These are phyloP conservation scores for Drosophila nigricruria DNA, from an alignment of 2,888 invertebrate genomes.

Conservation along the genomic window DNA sequence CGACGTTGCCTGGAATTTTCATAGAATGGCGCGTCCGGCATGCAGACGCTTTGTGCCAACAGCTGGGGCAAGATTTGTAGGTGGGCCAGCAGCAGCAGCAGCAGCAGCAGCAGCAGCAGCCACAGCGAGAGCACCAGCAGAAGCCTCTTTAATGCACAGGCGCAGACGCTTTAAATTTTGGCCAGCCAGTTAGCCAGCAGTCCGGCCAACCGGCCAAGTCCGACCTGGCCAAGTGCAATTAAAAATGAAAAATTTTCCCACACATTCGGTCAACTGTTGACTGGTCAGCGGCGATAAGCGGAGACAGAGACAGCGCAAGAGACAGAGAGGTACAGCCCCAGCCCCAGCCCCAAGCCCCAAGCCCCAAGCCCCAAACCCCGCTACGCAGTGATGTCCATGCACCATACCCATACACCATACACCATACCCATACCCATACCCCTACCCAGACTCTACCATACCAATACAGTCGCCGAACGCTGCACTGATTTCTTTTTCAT, in stretches of 20 bases:
- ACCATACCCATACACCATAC: conserved; percentile 12
- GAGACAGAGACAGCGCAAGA: conserved; percentile 24
- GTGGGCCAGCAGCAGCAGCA: conserved; percentile 56
- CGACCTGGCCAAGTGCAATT: conserved; percentile 70
- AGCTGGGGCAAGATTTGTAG: conserved; percentile 68
- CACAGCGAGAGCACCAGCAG: conserved; percentile 6
- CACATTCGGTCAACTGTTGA: conserved; percentile 69
- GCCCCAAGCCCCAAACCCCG: conserved; percentile 18
- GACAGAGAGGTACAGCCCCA: conserved; percentile 12
- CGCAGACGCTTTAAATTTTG: conserved; percentile 66
- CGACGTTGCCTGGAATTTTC: conserved; percentile 75
- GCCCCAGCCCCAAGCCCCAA: conserved; percentile 20
- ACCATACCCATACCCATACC: background rate
- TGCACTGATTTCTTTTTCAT: conserved; percentile 83
- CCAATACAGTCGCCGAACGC: conserved; percentile 33
- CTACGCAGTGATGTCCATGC: conserved; percentile 10
- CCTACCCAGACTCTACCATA: conserved; percentile 17
- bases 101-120: conserved; percentile 22
- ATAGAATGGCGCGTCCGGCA: conserved; percentile 78
- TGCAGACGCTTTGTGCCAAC: conserved; percentile 72
- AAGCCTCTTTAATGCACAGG: conserved; percentile 48
- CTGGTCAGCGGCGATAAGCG: conserved; percentile 60
- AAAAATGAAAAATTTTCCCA: conserved; percentile 84
- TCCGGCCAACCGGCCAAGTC: conserved; percentile 14
- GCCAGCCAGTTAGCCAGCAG: conserved; percentile 23